Conservation (phyloP, 2,797 vertebrate genomes). For the Lerista edwardsae region DNA sequence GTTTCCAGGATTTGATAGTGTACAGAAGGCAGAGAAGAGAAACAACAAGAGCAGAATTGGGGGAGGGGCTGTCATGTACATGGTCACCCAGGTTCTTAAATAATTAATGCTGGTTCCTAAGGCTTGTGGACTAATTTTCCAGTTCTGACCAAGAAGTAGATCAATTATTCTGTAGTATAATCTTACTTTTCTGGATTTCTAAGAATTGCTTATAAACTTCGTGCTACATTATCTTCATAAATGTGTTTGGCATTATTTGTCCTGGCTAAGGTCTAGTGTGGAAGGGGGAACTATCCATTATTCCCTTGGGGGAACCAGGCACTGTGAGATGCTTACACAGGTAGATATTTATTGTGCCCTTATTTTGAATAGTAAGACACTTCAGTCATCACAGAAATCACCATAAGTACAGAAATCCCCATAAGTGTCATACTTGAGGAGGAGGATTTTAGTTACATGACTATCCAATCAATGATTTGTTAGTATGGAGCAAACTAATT, state of each 20-base stretch:
- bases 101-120: neutral
- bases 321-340: neutral
- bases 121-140: neutral
- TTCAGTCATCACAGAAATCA: conserved; percentile 49
- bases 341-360: neutral
- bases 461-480: conserved; percentile 8
- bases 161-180: neutral
- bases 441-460: conserved; percentile 11
- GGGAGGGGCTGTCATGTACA: neutral
- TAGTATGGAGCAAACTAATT: neutral
- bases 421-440: conserved; percentile 46
- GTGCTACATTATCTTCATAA: no score
- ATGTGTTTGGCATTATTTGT: neutral
- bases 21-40: neutral
- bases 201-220: no score
- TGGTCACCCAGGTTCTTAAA: neutral
- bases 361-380: conserved; percentile 15
- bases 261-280: neutral
- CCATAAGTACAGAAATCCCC: conserved; percentile 50
- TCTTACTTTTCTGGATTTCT: neutral
- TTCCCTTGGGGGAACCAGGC: neutral
- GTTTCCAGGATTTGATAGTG: conserved; percentile 14
- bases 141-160: neutral
- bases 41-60: neutral
- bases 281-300: neutral